Evolutionary conservation across 2,113 vertebrate species (phyloP).

Genomic region (Mellivora capensis): DNA sequence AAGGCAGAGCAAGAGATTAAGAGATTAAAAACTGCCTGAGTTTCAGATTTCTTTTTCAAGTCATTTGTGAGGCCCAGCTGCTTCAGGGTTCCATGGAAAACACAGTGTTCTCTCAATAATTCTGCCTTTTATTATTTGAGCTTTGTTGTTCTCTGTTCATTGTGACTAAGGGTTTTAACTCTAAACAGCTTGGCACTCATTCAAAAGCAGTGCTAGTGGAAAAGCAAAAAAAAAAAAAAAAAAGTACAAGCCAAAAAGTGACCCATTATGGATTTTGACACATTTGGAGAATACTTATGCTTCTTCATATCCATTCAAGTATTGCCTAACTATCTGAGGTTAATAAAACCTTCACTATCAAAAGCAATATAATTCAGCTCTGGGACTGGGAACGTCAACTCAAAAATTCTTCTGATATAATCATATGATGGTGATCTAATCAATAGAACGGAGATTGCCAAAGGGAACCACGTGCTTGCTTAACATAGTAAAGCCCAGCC

Average conservation of each 20-base stretch:
- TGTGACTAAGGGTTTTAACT: constrained; percentile 40
- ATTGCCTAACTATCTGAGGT: neutral
- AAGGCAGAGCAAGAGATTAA: neutral
- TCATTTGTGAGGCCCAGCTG: constrained; percentile 13
- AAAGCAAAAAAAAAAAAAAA: neutral
- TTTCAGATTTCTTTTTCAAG: constrained; percentile 11
- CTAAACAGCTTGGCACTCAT: constrained; percentile 19
- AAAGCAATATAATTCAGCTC: neutral
- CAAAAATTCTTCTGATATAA: neutral
- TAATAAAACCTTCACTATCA: neutral
- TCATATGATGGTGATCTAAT: neutral
- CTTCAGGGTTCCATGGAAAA: neutral
- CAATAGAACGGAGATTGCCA: neutral
- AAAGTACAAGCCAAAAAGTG: neutral
- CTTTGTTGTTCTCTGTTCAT: constrained; percentile 43
- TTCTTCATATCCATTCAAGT: neutral
- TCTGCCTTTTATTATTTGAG: neutral
- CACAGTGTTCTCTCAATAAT: constrained; percentile 6
- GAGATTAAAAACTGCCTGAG: neutral
- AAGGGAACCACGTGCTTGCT: neutral
- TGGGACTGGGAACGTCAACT: neutral
- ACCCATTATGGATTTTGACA: neutral
- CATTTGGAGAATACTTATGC: neutral
- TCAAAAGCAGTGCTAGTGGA: constrained; percentile 2
- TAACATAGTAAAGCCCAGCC: constrained; percentile 38